Evolutionary conservation across 2,888 invertebrate species (phyloP).

Genomic region (Aphelenchoides bicaudatus): DNA sequence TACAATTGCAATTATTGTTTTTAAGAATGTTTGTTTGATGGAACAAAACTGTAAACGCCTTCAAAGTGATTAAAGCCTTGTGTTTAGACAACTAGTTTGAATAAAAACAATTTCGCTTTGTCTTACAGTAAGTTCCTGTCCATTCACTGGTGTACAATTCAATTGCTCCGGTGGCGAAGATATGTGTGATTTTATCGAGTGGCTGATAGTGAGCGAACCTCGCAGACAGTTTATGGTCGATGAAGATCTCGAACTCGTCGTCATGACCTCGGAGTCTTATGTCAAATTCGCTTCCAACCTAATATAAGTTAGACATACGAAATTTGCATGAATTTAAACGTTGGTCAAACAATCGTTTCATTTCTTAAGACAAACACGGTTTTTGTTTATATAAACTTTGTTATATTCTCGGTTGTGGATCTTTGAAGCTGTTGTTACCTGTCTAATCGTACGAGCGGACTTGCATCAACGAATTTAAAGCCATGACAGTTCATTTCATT

Average conservation of each 20-base stretch:
- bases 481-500: no score
- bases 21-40: neutral
- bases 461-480: no score
- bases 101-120: no score
- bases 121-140: slow-evolving; percentile 53
- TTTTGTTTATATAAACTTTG: no score
- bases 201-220: slow-evolving; percentile 57
- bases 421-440: no score
- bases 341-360: neutral
- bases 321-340: no score
- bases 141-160: slow-evolving; percentile 48
- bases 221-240: slow-evolving; percentile 57
- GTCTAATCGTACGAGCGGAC: no score
- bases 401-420: no score
- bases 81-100: no score
- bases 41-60: neutral
- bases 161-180: slow-evolving; percentile 55
- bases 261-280: slow-evolving; percentile 56
- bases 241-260: slow-evolving; percentile 53
- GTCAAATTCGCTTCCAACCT: slow-evolving; percentile 55
- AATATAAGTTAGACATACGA: neutral
- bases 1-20: no score
- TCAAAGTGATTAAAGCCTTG: no score
- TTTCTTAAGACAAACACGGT: no score
- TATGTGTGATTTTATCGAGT: slow-evolving; percentile 35